Evolutionary conservation across 2,888 invertebrate genomes (phyloP), one percentile per base, ranked within the genome.

Genomic region (Cristatella mucedo): DNA sequence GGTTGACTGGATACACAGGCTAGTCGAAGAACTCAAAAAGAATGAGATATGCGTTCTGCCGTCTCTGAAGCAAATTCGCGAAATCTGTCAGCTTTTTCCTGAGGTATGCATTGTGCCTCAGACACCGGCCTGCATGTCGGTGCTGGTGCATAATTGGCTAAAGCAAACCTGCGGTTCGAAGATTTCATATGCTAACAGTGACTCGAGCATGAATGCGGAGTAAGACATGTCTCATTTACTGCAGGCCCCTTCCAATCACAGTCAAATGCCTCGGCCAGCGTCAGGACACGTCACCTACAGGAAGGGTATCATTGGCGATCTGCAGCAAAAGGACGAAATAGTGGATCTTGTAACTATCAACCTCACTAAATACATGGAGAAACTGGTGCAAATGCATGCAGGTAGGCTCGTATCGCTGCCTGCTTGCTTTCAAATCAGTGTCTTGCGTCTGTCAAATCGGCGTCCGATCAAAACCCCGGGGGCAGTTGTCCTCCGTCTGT

Each of bases 331-430:
- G 59, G 86, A 91, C 69, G 80, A 83, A 38, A 76, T 91, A 46
- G 89, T 93, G 49, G 83, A 87, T 66, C 74, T 89, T 51, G 86
- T 91, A 50, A 84, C 89, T 2, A 81, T 86, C 66, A 91, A 86
- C 65, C 75, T 91, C 53, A 83, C 60, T 44, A 45, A 57, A 29
- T 93, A 91, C 58, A 86, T 91, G 84, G 82, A 84, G 44, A 77
- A 77, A 55, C 80, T 86, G 46, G 73, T 85, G 45, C 69, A 69
- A 40, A 63, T 75, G 51, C 72, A 73, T 33, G 74, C 74, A 66
- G 67, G 69, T 44, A 5, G 26, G 33, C 41, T 40, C n/a, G 21
- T 40, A 9, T 26, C 9, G n/a, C 26, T 26, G n/a, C 26, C 9
- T 26, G n/a, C 9, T n/a, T 26, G 9, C n/a, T 29, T 2, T n/a